Base-by-base conservation (phyloP, 2,113 vertebrate genomes). In the Epinephelus moara region DNA sequence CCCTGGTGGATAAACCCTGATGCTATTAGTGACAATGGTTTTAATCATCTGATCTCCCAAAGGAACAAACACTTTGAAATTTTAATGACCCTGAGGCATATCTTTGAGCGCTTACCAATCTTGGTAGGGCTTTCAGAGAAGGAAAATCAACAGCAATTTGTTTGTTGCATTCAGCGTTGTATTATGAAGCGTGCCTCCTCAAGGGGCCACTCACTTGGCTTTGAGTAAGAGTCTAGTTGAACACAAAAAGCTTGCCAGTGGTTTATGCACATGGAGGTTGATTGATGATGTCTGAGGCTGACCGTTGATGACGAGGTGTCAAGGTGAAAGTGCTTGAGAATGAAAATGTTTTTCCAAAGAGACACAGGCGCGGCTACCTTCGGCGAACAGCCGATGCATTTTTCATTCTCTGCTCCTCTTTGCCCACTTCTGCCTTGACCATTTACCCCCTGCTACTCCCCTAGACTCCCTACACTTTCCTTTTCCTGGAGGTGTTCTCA, bases 401-500 rank as follows among this genome's bases (percentile, higher is more conserved):
- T 88, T 72, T 74, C 57, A 82, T 80, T 57, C 56, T 75, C 23
- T 21, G 12, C 60, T 76, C 50, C 75, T 84, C 77, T 78, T 79
- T 69, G 49, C 85, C 70, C 49, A 67, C 79, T 50, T 61, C 17
- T 70, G 47, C 74, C 75, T 78, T 76, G 66, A 70, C 83, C 68
- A 68, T 85, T 92, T 82, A 85, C 82, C 84, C 64, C 77, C 70
- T 15, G 49, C 79, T 15, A 78, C 77, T 72, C 72, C 70, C 64
- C 76, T 18, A 23, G 56, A 62, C 80, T 72, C 30, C 27, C 62
- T n/a, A 15, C 42, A 52, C 72, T 89, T 76, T 68, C 23, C 55
- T 64, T 89, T 73, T 85, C 78, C 79, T 81, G 69, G 53, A 91
- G 83, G 81, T 85, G 81, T 82, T 77, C 85, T 62, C 60, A 25